Base-by-base conservation (phyloP, 2,113 vertebrate species). In the Brachyhypopomus occidentalis region DNA sequence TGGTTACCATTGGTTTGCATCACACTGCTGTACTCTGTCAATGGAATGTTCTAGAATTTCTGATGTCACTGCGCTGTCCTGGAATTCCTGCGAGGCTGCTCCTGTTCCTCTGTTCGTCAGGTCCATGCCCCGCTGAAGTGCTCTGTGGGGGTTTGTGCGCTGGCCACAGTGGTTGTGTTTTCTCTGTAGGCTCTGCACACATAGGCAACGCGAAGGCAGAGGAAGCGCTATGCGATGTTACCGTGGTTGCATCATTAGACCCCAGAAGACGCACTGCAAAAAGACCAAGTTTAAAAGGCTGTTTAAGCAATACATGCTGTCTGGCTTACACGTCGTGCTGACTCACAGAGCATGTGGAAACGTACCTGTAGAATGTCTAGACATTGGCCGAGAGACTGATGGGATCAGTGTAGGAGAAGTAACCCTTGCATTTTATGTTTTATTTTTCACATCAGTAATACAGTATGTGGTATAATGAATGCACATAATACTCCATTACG, bases 161-260 rank as follows among this genome's bases (percentile, higher is more conserved):
- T 22, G 36, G 66, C 36, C 66, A 70, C 22, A n/a, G 41, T 41
- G 36, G 66, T 38, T 4, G 66, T 41, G 7, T 41, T 70, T 60
- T 22, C n/a, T 60, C 36, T 70, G 34, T 41, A 70, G 66, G 19
- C 66, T 70, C 34, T 41, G 20, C 66, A 34, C 36, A 34, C 36
- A n/a, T n/a, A 34, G 34, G 3, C 34, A 9, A 38, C n/a, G 66
- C 9, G 38, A 70, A 70, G 34, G n/a, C 64, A 69, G 34, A 38
- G 20, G 19, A 19, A 69, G 16, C 30, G 1, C 66, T 70, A 17
- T 6, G 30, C 20, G 64, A 69, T 69, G 64, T 69, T 34, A 69
- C 64, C 36, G 64, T 6, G 7, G 64, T 69, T 69, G 64, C 64
- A 69, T 69, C 64, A 69, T n/a, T 9, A 36, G 64, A 30, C 64